phyloP scores from a whole-genome alignment of 1,140 invertebrate genomes.

The Sminthurinus signatus region DNA sequence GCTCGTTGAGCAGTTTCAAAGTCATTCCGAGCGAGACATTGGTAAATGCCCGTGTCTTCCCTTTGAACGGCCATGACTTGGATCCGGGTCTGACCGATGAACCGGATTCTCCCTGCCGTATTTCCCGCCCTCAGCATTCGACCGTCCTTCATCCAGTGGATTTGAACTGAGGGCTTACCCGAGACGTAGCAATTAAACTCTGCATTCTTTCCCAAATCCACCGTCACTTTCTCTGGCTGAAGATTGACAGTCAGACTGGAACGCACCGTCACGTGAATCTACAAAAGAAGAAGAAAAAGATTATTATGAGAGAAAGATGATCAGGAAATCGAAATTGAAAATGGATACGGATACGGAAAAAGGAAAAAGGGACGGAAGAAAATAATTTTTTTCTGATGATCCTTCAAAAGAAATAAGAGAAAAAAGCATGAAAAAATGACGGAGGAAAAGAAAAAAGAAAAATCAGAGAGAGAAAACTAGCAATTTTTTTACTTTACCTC shows the following conservation, averaged over 20 bases:
- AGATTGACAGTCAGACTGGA: conserved; percentile 46
- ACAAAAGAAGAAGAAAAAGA: neutral
- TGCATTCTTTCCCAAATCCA: conserved; percentile 48
- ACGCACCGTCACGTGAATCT: conserved; percentile 55
- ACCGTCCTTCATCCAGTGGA: conserved; percentile 43
- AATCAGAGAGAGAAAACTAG: no score
- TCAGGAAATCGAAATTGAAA: no score
- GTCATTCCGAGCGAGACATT: conserved; percentile 49
- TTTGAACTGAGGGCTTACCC: conserved; percentile 45
- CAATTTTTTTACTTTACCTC: conserved; percentile 25
- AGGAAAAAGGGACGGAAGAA: no score
- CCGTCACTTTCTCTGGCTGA: conserved; percentile 46
- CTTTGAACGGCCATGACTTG: conserved; percentile 43
- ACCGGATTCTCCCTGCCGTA: conserved; percentile 36
- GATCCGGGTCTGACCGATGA: conserved; percentile 53
- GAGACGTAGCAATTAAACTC: conserved; percentile 47
- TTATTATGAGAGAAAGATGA: neutral
- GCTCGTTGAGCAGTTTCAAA: conserved; percentile 48
- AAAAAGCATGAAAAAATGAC: conserved; percentile 14
- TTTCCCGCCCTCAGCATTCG: conserved; percentile 43
- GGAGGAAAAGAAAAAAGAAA: conserved; percentile 12
- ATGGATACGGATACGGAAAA: no score
- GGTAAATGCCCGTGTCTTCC: conserved; percentile 52
- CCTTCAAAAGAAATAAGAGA: no score
- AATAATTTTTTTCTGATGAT: no score